Conservation (phyloP, 2,888 invertebrate genomes). For the Hirtodrosophila histrioides region DNA sequence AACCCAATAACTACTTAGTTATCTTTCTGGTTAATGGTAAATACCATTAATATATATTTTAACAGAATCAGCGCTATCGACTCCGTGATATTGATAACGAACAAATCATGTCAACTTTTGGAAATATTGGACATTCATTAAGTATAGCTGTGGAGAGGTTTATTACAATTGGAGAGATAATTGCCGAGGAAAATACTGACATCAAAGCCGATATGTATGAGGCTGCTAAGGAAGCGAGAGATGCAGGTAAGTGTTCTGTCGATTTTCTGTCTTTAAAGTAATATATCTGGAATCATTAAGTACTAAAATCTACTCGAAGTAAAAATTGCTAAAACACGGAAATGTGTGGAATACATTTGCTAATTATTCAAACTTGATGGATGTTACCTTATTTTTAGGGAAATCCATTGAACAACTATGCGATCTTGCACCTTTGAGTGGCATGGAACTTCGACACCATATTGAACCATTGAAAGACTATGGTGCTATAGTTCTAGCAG, state of each 20-base stretch:
- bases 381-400: constrained; percentile 86
- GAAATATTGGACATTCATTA: constrained; percentile 96
- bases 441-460: constrained; percentile 86
- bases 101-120: constrained; percentile 71
- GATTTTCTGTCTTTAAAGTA: no score
- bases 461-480: constrained; percentile 88
- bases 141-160: constrained; percentile 98
- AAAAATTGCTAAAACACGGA: no score
- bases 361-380: neutral
- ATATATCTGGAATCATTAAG: no score
- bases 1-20: no score
- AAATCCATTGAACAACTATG: constrained; percentile 96
- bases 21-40: no score
- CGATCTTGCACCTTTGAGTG: constrained; percentile 87
- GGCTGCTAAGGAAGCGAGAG: constrained; percentile 97
- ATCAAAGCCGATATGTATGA: constrained; percentile 99
- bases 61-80: constrained; percentile 69
- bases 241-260: constrained; percentile 90
- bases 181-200: constrained; percentile 98
- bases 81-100: constrained; percentile 74
- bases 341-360: no score
- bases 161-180: constrained; percentile 98
- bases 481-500: constrained; percentile 93
- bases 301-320: no score
- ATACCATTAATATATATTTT: constrained; percentile 5